A percentile compares a stretch with the other conserved stretches of the same genome.
Evolutionary conservation across 2,888 invertebrate species (phyloP).

Genomic region (Mechanitis mazaeus): DNA sequence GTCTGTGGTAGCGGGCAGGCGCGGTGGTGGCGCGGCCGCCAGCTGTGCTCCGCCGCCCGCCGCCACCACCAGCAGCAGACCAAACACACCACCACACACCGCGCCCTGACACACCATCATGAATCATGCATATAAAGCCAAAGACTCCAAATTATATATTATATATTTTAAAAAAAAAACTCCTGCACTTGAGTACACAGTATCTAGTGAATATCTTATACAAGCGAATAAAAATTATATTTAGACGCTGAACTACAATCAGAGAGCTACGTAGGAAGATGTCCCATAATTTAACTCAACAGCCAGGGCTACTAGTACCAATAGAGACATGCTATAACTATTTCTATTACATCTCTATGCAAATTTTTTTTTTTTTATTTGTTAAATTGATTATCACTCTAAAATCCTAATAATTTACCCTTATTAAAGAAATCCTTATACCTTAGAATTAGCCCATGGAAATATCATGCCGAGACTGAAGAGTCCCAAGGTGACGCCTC

Average conservation of each 20-base stretch:
- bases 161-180: too few relatives aligned
- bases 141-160: too few relatives aligned
- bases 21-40: constrained; percentile 54
- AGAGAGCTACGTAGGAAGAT: too few relatives aligned
- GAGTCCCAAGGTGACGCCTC: constrained; percentile 90
- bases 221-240: too few relatives aligned
- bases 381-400: neutral
- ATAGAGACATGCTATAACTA: too few relatives aligned
- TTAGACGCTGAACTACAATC: too few relatives aligned
- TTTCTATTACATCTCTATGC: too few relatives aligned
- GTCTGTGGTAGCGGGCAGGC: constrained; percentile 69
- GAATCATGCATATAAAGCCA: neutral
- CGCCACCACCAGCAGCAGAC: constrained; percentile 76
- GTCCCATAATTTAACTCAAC: too few relatives aligned
- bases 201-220: too few relatives aligned
- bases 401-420: neutral
- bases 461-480: constrained; percentile 93
- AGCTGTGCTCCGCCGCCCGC: constrained; percentile 83
- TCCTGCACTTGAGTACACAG: too few relatives aligned
- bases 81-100: constrained; percentile 78
- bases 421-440: constrained; percentile 42
- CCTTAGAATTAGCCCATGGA: constrained; percentile 90
- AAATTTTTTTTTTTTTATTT: too few relatives aligned
- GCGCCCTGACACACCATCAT: constrained; percentile 73
- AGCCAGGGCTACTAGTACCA: too few relatives aligned